A percentile compares a stretch with the other conserved stretches of the same genome.
phyloP scores from a whole-genome alignment of 2,797 vertebrate species.

The Pantherophis vulpinus region DNA sequence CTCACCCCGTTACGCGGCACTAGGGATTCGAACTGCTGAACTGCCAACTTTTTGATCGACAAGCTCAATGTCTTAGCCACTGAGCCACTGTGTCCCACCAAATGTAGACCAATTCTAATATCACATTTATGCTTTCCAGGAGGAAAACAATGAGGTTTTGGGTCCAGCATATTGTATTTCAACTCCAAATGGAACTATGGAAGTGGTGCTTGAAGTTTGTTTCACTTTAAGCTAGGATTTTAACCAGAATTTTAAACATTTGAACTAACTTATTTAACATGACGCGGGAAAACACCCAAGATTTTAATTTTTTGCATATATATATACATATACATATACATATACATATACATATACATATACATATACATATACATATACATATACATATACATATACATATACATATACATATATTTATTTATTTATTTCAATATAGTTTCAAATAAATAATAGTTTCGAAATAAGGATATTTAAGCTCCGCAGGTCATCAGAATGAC shows the following conservation, averaged over 20 bases:
- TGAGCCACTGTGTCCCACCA: no score
- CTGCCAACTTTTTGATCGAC: no score
- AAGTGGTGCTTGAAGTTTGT: neutral
- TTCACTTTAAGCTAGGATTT: neutral
- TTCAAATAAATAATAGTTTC: neutral
- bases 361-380: neutral
- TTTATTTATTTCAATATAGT: no score
- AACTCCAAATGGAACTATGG: neutral
- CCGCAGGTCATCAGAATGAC: neutral
- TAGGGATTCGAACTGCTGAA: no score
- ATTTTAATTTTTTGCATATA: no score
- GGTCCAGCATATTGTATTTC: neutral
- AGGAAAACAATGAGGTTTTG: neutral
- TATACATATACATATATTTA: neutral
- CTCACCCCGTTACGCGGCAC: no score
- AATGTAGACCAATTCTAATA: neutral
- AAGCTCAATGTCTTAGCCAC: no score
- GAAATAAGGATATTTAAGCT: constrained; percentile 8
- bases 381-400: neutral
- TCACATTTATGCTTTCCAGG: neutral
- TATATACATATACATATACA: no score
- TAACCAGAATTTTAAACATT: no score
- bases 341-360: neutral
- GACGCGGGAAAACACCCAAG: no score
- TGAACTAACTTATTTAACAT: no score